Evolutionary conservation across 2,113 vertebrate species (phyloP).

Genomic region (Myocastor coypus): DNA sequence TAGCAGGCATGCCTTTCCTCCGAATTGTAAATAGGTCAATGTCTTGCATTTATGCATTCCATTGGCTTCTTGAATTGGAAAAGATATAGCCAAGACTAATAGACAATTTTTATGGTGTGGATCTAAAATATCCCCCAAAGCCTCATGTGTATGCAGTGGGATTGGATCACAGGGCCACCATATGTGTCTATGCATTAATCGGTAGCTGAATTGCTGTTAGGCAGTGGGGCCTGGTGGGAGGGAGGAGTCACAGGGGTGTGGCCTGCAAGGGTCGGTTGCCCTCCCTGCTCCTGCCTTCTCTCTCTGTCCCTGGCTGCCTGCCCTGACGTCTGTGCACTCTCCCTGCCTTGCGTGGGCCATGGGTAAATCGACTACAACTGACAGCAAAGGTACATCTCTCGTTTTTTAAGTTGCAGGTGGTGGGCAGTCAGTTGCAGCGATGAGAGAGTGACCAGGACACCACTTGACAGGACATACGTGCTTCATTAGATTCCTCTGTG

Average conservation of each 20-base stretch:
- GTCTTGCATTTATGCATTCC: not conserved
- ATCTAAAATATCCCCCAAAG: not conserved
- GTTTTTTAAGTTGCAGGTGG: not conserved
- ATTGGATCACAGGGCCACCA: not conserved
- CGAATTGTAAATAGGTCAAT: conserved; percentile 7
- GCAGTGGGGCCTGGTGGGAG: not conserved
- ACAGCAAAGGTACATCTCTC: not conserved
- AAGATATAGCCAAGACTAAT: not conserved
- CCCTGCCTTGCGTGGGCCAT: not conserved
- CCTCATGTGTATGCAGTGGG: not conserved
- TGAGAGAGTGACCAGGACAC: not conserved
- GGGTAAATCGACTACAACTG: not conserved
- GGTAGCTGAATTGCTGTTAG: not conserved
- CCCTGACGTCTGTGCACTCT: too few relatives aligned
- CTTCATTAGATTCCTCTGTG: not conserved
- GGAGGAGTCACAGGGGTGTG: not conserved
- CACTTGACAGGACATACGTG: not conserved
- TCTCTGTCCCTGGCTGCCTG: not conserved
- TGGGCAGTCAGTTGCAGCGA: not conserved
- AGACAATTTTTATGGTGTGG: not conserved
- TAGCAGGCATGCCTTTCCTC: not conserved
- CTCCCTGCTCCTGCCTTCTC: not conserved
- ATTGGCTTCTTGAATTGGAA: conserved; percentile 45
- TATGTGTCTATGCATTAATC: not conserved
- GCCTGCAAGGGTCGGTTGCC: not conserved